These are phyloP conservation scores for Trachemys scripta DNA, from an alignment of 2,113 vertebrate genomes.

Conservation along the genomic window DNA sequence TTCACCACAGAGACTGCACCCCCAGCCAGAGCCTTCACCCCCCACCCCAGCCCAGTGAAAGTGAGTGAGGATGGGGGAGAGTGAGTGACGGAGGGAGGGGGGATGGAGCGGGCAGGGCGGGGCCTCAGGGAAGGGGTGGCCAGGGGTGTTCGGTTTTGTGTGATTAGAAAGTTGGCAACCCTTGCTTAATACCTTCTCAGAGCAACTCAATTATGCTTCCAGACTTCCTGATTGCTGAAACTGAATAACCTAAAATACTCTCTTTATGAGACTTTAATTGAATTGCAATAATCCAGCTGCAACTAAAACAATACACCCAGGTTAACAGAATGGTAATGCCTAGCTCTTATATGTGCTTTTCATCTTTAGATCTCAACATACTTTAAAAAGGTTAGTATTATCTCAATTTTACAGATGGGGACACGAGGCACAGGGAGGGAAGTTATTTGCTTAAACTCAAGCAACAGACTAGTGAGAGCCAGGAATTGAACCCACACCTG, in stretches of 20 bases:
- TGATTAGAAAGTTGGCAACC: too few species aligned
- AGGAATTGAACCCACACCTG: not conserved
- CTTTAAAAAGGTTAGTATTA: not conserved
- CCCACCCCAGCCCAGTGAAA: too few species aligned
- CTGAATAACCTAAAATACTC: not conserved
- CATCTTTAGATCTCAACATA: not conserved
- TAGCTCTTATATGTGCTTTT: not conserved
- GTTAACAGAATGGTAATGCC: not conserved
- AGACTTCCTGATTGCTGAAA: not conserved
- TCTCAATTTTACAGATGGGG: not conserved
- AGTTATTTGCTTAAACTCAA: not conserved
- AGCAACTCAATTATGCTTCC: not conserved
- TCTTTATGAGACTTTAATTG: not conserved
- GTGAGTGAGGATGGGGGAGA: too few species aligned
- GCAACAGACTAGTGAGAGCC: not conserved
- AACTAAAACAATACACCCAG: not conserved
- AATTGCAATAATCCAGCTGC: not conserved
- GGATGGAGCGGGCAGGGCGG: too few species aligned
- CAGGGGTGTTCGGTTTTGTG: too few species aligned
- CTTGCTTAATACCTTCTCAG: not conserved
- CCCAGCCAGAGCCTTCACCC: too few species aligned
- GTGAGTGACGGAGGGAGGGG: too few species aligned
- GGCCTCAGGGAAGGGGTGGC: too few species aligned
- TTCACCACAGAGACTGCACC: too few species aligned
- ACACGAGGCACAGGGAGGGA: not conserved